Conservation (phyloP, 2,888 invertebrate species). For the Dryadula phaetusa region DNA sequence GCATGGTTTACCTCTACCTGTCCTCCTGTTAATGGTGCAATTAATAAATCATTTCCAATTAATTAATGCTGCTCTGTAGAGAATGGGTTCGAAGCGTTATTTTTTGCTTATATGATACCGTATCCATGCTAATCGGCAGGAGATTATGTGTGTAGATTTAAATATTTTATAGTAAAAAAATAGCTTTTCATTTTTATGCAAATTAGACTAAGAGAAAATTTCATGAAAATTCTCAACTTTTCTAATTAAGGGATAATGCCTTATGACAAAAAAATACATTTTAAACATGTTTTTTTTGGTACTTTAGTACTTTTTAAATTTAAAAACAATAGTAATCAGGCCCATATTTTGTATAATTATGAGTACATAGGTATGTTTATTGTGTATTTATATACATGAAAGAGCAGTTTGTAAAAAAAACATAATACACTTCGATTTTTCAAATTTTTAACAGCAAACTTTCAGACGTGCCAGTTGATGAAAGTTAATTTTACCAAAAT, state of each 20-base stretch:
- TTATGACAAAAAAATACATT: no score
- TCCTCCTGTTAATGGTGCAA: constrained; percentile 19
- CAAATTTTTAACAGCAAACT: not conserved
- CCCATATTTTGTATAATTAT: no score
- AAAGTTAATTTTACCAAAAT: constrained; percentile 15
- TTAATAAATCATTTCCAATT: constrained; percentile 26
- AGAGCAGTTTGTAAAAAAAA: not conserved
- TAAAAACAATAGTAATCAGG: no score
- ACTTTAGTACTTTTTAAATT: no score
- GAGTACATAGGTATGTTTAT: no score
- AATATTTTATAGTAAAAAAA: not conserved
- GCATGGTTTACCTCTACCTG: constrained; percentile 25
- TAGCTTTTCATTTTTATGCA: no score
- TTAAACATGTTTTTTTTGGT: no score
- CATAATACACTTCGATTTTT: not conserved
- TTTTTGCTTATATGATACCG: not conserved
- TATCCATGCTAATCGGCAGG: not conserved
- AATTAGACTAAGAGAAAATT: no score
- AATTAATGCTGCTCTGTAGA: not conserved
- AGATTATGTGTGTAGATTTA: not conserved
- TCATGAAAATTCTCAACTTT: no score
- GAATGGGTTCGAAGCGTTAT: not conserved
- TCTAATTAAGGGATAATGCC: no score
- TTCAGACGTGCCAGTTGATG: constrained; percentile 14
- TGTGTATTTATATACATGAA: not conserved